A percentile compares a stretch with the other conserved stretches of the same genome.
phyloP scores from a whole-genome alignment of 2,113 vertebrate species.

The Siniperca knerii region DNA sequence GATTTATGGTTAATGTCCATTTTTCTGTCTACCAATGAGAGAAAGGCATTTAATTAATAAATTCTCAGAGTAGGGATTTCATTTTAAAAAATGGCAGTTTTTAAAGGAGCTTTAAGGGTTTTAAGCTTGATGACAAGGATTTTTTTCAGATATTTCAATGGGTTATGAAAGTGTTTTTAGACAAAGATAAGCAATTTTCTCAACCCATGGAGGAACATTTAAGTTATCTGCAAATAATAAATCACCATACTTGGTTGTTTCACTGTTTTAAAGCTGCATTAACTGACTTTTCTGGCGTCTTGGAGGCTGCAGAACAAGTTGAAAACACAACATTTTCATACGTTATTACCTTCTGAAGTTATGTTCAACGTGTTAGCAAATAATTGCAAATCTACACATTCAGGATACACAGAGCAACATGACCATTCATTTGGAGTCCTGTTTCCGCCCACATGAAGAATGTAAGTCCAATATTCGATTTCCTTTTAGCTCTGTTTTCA shows the following conservation, averaged over 20 bases:
- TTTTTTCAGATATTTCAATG: no score
- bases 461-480: not conserved
- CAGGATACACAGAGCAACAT: no score
- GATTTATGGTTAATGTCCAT: not conserved
- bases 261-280: not conserved
- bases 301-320: no score
- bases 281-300: not conserved
- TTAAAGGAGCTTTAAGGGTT: not conserved
- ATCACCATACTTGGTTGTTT: not conserved
- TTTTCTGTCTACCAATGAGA: not conserved
- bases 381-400: no score
- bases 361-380: no score
- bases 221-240: not conserved
- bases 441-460: not conserved
- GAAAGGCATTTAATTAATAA: not conserved
- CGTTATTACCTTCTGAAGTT: no score
- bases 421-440: no score
- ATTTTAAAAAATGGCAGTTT: not conserved
- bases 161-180: not conserved
- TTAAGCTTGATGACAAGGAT: not conserved
- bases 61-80: not conserved
- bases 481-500: not conserved
- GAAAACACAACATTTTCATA: no score
- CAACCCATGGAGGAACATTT: not conserved
- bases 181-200: no score